phyloP scores from a whole-genome alignment of 2,113 vertebrate species.

The Brachypodius melanocephalos region DNA sequence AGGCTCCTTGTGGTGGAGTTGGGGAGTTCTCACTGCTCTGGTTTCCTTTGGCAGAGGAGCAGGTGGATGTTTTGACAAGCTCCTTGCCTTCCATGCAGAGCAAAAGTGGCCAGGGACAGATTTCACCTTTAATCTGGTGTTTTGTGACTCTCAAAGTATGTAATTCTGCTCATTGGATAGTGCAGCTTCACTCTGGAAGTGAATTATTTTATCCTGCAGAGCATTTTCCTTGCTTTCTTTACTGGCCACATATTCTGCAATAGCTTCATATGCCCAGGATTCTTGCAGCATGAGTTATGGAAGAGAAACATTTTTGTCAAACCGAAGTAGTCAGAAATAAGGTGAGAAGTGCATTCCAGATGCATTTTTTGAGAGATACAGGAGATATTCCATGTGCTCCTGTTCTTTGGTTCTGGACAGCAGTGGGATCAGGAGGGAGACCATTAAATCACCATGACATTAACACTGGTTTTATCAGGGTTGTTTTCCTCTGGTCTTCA shows the following conservation, averaged over 20 bases:
- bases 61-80: neutral
- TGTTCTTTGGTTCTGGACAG: neutral
- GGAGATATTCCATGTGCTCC: neutral
- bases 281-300: neutral
- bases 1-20: neutral
- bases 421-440: neutral
- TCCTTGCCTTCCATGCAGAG: neutral
- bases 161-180: neutral
- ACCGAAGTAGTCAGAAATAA: neutral
- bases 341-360: neutral
- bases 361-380: neutral
- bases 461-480: rapidly evolving
- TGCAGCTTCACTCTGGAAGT: neutral
- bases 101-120: neutral
- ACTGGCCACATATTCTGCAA: rapidly evolving
- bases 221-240: neutral
- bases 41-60: neutral
- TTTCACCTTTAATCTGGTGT: too few species aligned
- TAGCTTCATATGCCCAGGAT: neutral
- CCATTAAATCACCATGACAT: rapidly evolving
- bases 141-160: neutral
- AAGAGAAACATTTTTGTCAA: neutral
- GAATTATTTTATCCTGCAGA: neutral
- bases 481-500: neutral
- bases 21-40: neutral